Evolutionary conservation across 2,797 vertebrate species (phyloP).

Genomic region (Melanotaenia boesemani): DNA sequence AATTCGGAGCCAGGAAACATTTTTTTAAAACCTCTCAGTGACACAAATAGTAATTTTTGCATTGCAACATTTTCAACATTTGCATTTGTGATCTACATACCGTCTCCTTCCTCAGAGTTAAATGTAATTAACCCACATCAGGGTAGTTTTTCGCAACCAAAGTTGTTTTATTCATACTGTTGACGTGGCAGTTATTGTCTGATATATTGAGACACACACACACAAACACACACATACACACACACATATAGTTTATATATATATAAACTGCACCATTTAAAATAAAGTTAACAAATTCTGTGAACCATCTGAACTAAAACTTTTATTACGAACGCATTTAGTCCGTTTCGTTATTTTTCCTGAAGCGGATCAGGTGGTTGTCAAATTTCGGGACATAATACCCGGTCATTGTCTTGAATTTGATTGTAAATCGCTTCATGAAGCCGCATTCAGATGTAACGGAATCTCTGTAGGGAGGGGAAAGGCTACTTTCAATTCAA

Average conservation of each 20-base stretch:
- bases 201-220: neutral
- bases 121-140: neutral
- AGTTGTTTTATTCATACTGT: neutral
- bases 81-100: neutral
- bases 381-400: neutral
- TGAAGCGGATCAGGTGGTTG: neutral
- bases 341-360: neutral
- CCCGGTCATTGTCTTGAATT: neutral
- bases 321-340: too few species aligned
- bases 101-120: neutral
- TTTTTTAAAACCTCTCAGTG: neutral
- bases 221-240: too few species aligned
- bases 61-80: neutral
- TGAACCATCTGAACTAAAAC: too few species aligned
- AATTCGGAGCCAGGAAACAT: neutral
- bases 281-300: too few species aligned
- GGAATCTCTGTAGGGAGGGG: too few species aligned
- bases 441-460: neutral
- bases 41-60: neutral
- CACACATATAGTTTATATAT: too few species aligned
- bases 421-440: neutral
- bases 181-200: too few species aligned
- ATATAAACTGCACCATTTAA: too few species aligned
- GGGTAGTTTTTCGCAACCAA: neutral
- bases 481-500: too few species aligned